Percentiles rank a stretch among this genome's conserved stretches.
These are phyloP conservation scores for Samia ricini DNA, from an alignment of 1,140 invertebrate species.

Conservation along the genomic window DNA sequence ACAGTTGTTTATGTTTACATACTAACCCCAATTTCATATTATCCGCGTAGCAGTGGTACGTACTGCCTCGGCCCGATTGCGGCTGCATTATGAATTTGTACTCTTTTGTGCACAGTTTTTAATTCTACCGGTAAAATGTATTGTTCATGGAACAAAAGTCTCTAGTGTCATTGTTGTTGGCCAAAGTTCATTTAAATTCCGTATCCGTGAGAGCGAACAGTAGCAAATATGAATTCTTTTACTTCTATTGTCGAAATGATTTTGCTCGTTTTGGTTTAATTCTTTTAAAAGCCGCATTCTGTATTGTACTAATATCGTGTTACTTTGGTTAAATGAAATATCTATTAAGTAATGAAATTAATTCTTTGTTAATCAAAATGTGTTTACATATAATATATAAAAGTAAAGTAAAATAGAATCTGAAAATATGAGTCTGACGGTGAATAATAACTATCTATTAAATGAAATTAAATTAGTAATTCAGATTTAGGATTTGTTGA, in stretches of 20 bases:
- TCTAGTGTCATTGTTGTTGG: constrained; percentile 71
- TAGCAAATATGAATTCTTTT: constrained; percentile 74
- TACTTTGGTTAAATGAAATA: background rate
- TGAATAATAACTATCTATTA: no score
- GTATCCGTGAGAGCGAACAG: constrained; percentile 66
- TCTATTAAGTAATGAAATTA: background rate
- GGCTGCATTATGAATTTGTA: constrained; percentile 73
- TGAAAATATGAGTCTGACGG: no score
- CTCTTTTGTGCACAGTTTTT: constrained; percentile 69
- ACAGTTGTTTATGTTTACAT: no score
- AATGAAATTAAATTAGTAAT: no score
- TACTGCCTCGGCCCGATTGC: constrained; percentile 24
- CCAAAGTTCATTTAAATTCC: constrained; percentile 75
- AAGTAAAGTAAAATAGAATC: no score
- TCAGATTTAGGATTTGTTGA: no score
- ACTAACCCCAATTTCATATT: background rate
- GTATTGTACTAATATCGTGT: constrained; percentile 23
- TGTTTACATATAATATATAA: background rate
- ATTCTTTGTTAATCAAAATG: background rate
- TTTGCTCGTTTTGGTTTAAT: constrained; percentile 57
- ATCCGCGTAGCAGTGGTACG: background rate
- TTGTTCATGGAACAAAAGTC: constrained; percentile 71
- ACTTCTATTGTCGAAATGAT: constrained; percentile 63
- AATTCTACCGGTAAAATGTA: constrained; percentile 72
- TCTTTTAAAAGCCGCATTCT: constrained; percentile 52